These are phyloP conservation scores for Catostylus mosaicus DNA, from an alignment of 30 jellyfish, hydroid and myxozoan genomes.

Conservation along the genomic window DNA sequence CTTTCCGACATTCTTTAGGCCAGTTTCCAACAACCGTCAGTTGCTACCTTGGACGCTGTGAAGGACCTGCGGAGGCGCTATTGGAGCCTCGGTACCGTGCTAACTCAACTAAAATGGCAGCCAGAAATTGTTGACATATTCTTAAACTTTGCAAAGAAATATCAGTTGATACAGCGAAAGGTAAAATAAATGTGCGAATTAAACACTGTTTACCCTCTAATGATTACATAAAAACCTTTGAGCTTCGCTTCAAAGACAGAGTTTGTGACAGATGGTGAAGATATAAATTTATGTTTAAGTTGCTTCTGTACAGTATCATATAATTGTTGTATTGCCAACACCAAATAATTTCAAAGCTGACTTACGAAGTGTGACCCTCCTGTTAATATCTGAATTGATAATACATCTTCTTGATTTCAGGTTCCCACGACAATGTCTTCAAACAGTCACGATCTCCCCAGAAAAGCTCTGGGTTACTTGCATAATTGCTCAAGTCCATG, in stretches of 20 bases:
- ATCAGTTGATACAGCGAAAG: too few relatives aligned
- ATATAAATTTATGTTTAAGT: too few relatives aligned
- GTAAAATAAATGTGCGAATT: too few relatives aligned
- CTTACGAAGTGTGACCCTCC: neutral
- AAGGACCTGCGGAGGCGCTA: neutral
- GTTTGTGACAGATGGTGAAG: too few relatives aligned
- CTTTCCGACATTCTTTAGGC: neutral
- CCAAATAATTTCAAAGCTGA: too few relatives aligned
- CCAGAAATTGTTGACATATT: neutral
- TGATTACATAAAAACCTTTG: too few relatives aligned
- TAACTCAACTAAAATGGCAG: neutral
- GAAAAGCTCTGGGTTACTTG: constrained; percentile 1
- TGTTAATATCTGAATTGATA: neutral
- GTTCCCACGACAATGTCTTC: constrained; percentile 19
- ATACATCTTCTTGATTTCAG: neutral
- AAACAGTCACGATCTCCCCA: neutral
- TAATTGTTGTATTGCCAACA: too few relatives aligned
- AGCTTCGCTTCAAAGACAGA: too few relatives aligned
- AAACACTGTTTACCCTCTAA: too few relatives aligned
- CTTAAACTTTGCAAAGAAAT: too few relatives aligned
- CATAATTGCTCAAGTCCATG: neutral
- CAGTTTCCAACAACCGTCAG: neutral
- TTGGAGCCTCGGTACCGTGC: neutral
- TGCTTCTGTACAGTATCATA: too few relatives aligned
- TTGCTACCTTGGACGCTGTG: constrained; percentile 13